Conservation (phyloP, 2,113 vertebrate genomes). For the Pteronura brasiliensis region DNA sequence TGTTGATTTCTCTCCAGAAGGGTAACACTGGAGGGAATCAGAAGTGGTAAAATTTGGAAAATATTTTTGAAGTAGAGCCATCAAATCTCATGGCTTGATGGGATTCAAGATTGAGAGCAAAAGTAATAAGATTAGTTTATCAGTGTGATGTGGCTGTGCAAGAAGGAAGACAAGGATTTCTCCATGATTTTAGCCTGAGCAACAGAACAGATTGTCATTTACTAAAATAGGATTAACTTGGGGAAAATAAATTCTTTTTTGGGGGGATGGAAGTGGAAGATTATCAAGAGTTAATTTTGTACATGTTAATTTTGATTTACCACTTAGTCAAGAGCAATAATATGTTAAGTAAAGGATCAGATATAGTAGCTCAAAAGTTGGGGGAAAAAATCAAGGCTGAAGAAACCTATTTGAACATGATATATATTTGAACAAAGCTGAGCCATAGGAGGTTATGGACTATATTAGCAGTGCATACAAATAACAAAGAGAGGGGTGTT, state of each 20-base stretch:
- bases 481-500: neutral
- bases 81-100: neutral
- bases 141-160: neutral
- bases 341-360: neutral
- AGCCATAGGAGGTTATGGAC: neutral
- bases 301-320: neutral
- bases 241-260: neutral
- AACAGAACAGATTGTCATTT: neutral
- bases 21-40: neutral
- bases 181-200: neutral
- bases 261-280: accelerated
- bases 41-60: neutral
- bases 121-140: neutral
- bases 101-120: neutral
- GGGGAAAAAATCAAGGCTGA: neutral
- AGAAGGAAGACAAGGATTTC: neutral
- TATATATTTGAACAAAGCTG: neutral
- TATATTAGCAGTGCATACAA: neutral
- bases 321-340: neutral
- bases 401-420: neutral
- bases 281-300: neutral
- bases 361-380: neutral
- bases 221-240: neutral
- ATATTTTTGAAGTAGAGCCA: neutral
- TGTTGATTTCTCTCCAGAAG: neutral